phyloP scores from a whole-genome alignment of 1,140 invertebrate genomes.

The Bombyx mori region ASM3026992v2 NC_085119.1:12244001-12244500 shows the following conservation, averaged over 20 bases:
- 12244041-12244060: slow-evolving; percentile 50
- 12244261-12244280: background rate
- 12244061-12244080: slow-evolving; percentile 17
- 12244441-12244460: slow-evolving; percentile 23
- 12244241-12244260: slow-evolving; percentile 9
- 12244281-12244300: slow-evolving; percentile 6
- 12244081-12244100: background rate
- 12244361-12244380: slow-evolving; percentile 3
- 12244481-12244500: slow-evolving; percentile 40
- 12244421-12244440: slow-evolving; percentile 8
- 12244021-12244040: slow-evolving; percentile 58
- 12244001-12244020: slow-evolving; percentile 50
- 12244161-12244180: too few relatives aligned
- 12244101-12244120: too few relatives aligned
- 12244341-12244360: slow-evolving; percentile 2
- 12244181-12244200: too few relatives aligned
- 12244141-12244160: too few relatives aligned
- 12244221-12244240: slow-evolving; percentile 22
- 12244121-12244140: too few relatives aligned
- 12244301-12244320: slow-evolving; percentile 35
- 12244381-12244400: slow-evolving; percentile 1
- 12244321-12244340: slow-evolving; percentile 1
- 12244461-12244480: slow-evolving; percentile 9
- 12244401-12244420: slow-evolving; percentile 1
- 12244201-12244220: too few relatives aligned